phyloP scores from a whole-genome alignment of 2,113 vertebrate species.

The Gavialis gangeticus region DNA sequence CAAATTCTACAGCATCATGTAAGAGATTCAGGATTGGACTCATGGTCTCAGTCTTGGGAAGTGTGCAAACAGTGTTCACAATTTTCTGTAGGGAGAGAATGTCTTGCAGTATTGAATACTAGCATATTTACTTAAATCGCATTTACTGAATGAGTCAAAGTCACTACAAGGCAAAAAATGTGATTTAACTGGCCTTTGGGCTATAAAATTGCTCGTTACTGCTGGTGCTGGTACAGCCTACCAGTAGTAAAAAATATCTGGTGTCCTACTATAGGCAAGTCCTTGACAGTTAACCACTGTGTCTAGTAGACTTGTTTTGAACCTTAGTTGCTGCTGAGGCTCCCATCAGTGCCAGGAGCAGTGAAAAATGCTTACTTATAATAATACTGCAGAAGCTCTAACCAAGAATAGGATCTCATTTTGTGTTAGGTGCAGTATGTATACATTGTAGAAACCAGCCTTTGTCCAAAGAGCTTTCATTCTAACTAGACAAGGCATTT shows the following conservation, averaged over 20 bases:
- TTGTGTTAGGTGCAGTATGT: background rate
- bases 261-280: background rate
- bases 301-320: constrained; percentile 11
- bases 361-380: background rate
- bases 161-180: background rate
- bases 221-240: background rate
- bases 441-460: background rate
- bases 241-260: background rate
- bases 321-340: background rate
- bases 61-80: background rate
- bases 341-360: background rate
- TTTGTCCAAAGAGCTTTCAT: background rate
- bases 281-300: background rate
- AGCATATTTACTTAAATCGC: background rate
- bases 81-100: background rate
- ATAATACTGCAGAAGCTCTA: background rate
- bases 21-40: background rate
- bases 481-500: background rate
- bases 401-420: background rate
- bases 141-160: background rate
- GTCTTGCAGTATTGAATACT: background rate
- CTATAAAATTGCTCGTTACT: background rate
- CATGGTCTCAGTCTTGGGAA: background rate
- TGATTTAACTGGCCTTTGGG: background rate
- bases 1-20: background rate